These are phyloP conservation scores for Lasioglossum calceatum DNA, from an alignment of 2,888 invertebrate genomes.

Conservation along the genomic window DNA sequence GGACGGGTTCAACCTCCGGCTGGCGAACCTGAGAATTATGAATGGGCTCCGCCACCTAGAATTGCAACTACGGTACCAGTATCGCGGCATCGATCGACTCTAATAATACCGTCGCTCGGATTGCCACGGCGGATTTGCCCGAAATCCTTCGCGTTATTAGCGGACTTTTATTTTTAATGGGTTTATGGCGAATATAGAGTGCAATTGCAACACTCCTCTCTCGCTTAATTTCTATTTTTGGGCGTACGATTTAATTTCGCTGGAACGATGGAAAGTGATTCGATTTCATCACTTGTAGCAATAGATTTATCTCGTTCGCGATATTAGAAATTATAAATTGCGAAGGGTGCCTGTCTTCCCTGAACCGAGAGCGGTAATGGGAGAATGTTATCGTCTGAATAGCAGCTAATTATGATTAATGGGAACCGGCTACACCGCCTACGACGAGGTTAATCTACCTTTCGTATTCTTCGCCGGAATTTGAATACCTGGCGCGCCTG, in stretches of 20 bases:
- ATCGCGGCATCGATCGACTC: slow-evolving; percentile 1
- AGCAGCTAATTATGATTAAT: neutral
- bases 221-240: too few relatives aligned
- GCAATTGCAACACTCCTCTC: neutral
- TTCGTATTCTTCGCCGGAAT: neutral
- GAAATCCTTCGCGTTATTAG: neutral
- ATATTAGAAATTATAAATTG: neutral
- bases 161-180: neutral
- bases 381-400: neutral
- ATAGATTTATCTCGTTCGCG: neutral
- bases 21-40: slow-evolving; percentile 11
- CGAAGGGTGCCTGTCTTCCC: neutral
- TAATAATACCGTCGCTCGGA: neutral
- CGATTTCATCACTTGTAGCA: neutral
- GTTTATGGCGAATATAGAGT: neutral
- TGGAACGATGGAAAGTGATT: neutral
- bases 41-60: neutral
- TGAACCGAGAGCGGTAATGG: neutral
- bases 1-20: slow-evolving; percentile 17
- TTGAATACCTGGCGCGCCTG: slow-evolving; percentile 13
- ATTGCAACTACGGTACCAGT: neutral
- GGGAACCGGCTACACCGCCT: neutral
- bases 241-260: neutral
- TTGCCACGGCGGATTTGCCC: neutral
- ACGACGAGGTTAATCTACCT: neutral